Evolutionary conservation across 2,888 invertebrate genomes (phyloP).

Genomic region (Apamea epomidion): DNA sequence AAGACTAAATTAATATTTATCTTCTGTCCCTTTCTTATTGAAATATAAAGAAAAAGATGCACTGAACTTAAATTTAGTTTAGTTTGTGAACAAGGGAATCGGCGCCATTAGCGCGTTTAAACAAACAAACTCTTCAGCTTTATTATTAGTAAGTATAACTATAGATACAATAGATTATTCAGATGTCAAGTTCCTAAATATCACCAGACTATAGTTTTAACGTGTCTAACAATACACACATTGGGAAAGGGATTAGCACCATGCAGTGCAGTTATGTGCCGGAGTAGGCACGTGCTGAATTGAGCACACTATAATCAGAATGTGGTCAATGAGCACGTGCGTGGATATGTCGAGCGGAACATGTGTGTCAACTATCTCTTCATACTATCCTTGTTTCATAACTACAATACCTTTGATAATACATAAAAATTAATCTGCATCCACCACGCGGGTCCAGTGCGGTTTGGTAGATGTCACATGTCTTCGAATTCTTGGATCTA

Average conservation of each 20-base stretch:
- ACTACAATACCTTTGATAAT: neutral
- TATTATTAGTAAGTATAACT: too few species aligned
- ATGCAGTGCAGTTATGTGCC: neutral
- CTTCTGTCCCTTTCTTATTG: too few species aligned
- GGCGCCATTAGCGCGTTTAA: too few species aligned
- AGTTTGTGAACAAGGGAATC: too few species aligned
- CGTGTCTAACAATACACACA: neutral
- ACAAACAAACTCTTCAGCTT: too few species aligned
- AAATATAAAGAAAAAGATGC: too few species aligned
- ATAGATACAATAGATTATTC: neutral
- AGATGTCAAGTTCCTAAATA: neutral
- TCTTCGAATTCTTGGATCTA: too few species aligned
- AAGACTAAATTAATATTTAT: too few species aligned
- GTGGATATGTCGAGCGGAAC: neutral
- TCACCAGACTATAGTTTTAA: neutral
- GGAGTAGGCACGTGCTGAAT: conserved; percentile 17
- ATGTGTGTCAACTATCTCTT: conserved; percentile 2
- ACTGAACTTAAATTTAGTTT: too few species aligned
- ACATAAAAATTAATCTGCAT: neutral
- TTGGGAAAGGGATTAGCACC: conserved; percentile 2
- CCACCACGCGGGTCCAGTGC: too few species aligned
- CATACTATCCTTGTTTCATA: neutral
- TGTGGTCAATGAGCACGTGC: conserved; percentile 22
- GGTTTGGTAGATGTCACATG: too few species aligned
- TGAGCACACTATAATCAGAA: conserved; percentile 11